These are phyloP conservation scores for Prionailurus bengalensis DNA, from an alignment of 2,113 vertebrate species.

Conservation along the genomic window DNA sequence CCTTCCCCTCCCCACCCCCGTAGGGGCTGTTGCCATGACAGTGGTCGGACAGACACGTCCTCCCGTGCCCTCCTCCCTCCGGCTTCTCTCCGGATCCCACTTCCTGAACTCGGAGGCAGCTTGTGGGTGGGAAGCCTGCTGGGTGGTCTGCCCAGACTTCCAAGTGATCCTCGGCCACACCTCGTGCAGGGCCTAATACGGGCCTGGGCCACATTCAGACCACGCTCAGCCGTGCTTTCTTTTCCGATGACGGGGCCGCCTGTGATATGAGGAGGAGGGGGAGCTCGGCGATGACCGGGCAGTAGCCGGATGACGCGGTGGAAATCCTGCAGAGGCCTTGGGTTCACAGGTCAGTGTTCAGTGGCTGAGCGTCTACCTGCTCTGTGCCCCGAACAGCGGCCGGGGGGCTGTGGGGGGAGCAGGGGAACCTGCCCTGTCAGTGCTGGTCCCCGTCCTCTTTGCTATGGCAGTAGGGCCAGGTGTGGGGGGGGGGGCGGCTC, in stretches of 20 bases:
- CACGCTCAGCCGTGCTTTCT: constrained; percentile 39
- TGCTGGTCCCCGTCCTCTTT: too few relatives aligned
- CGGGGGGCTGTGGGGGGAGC: not conserved
- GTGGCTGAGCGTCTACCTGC: not conserved
- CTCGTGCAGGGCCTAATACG: constrained; percentile 41
- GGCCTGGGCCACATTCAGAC: constrained; percentile 44
- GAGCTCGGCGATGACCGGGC: not conserved
- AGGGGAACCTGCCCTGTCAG: not conserved
- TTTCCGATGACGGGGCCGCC: not conserved
- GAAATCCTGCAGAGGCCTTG: not conserved
- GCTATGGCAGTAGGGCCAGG: rapidly evolving
- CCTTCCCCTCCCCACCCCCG: not conserved
- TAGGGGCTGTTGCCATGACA: constrained; percentile 45
- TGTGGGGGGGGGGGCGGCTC: not conserved
- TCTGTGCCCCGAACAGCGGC: not conserved
- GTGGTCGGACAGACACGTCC: not conserved
- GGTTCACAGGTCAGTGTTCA: not conserved
- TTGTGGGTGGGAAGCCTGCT: constrained; percentile 75
- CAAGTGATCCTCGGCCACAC: constrained; percentile 59
- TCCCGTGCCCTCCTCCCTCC: not conserved
- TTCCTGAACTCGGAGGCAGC: constrained; percentile 59
- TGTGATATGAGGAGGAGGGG: not conserved
- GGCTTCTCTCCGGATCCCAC: constrained; percentile 35
- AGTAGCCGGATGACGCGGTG: not conserved
- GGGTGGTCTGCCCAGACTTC: constrained; percentile 79